Evolutionary conservation across 2,888 invertebrate species (phyloP), one percentile per base, ranked within the genome.

Genomic region (Noctua pronuba): DNA sequence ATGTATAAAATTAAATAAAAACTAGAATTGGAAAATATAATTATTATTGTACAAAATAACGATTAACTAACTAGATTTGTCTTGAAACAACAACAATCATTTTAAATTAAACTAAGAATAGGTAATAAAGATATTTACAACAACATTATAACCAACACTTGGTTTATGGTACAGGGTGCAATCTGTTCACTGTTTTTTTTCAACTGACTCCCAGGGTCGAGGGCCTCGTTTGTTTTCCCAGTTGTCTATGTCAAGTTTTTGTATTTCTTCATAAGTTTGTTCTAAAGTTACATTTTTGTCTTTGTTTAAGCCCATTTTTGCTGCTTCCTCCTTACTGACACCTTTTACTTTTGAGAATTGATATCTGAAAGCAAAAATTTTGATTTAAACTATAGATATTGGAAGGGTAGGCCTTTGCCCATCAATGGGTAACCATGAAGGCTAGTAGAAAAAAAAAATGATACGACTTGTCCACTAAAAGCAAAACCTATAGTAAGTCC

Each of bases 181-280:
- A 18, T 28, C 24, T 31, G 60, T 75, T 82, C 78, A 88, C 89
- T 92, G 91, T 73, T 92, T 82, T 83, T 88, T 77, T 76, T 88
- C 86, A 83, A 90, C 90, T 84, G 97, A 97, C 91, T 99, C 99
- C 99, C 99, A 99, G 0, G 99, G 99, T 74, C 99, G 96, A 10
- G 99, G 98, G 0, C 98, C 98, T 88, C 99, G 96, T 85, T 98
- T 97, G 91, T 99, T 99, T 91, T 98, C 97, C 99, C 99, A 99
- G 88, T 98, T 97, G 85, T 98, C 98, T 86, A 98, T 97, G 92
- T 99, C 98, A 60, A 98, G 93, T 75, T 97, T 93, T 92, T 98
- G 97, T 5, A 98, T 96, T 94, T 98, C 98, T 86, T 98, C 98
- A 95, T 97, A 98, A 87, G 98, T 97, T 58, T 95, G 94, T 94